A percentile compares a stretch with the other conserved stretches of the same genome.
These are phyloP conservation scores for Nothobranchius kuhntae DNA, from an alignment of 2,113 vertebrate species.

Conservation along the genomic window DNA sequence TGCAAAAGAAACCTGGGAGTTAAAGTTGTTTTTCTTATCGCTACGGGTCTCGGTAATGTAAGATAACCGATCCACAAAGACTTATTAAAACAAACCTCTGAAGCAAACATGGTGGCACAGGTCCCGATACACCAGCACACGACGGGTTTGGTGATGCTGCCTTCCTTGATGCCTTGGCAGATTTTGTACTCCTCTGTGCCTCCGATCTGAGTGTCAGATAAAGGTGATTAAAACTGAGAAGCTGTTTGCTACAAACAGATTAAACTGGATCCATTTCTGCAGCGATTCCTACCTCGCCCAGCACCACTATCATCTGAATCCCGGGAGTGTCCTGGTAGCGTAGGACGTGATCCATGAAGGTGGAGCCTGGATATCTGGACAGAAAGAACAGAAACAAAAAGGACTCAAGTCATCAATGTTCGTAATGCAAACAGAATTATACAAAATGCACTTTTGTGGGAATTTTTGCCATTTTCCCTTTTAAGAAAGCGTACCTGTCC, in stretches of 20 bases:
- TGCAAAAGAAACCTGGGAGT: too few relatives aligned
- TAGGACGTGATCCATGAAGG: conserved; percentile 95
- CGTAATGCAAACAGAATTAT: background rate
- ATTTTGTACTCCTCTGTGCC: conserved; percentile 97
- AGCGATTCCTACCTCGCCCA: conserved; percentile 87
- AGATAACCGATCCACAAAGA: background rate
- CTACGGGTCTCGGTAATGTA: too few relatives aligned
- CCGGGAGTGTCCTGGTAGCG: conserved; percentile 95
- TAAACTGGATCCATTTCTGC: background rate
- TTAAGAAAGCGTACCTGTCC: conserved; percentile 83
- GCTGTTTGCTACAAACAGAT: background rate
- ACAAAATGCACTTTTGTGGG: background rate
- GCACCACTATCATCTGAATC: conserved; percentile 94
- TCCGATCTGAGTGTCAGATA: conserved; percentile 82
- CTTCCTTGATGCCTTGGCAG: conserved; percentile 88
- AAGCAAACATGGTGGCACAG: conserved; percentile 97
- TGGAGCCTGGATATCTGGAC: conserved; percentile 92
- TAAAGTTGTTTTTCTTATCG: too few relatives aligned
- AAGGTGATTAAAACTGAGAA: background rate
- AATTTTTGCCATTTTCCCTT: too few relatives aligned
- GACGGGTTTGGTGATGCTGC: conserved; percentile 91
- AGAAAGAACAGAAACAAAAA: conserved; percentile 5
- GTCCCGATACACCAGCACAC: conserved; percentile 99
- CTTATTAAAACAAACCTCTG: conserved; percentile 83
- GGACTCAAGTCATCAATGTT: background rate